A percentile compares a stretch with the other conserved stretches of the same genome.
phyloP scores from a whole-genome alignment of 2,797 vertebrate genomes.

The Potorous gilbertii region DNA sequence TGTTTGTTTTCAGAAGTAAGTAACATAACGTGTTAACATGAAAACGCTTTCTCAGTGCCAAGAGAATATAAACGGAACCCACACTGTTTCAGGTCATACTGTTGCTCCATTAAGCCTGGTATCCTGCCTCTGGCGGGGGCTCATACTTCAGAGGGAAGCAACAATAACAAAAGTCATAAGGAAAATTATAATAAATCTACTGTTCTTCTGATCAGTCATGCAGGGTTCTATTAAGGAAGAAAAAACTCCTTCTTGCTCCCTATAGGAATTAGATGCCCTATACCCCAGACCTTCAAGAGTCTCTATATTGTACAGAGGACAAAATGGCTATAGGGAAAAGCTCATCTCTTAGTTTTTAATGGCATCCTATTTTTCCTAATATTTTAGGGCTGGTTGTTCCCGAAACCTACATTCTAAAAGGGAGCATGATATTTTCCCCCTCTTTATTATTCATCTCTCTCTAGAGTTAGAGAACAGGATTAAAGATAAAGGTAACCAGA shows the following conservation, averaged over 20 bases:
- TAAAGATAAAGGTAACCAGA: neutral
- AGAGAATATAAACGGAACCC: neutral
- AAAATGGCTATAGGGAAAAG: neutral
- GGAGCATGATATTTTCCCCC: neutral
- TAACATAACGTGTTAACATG: constrained; percentile 18
- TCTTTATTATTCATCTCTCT: neutral
- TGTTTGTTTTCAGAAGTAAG: constrained; percentile 57
- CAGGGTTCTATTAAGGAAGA: neutral
- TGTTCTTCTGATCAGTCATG: neutral
- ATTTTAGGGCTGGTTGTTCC: neutral
- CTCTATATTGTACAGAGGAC: neutral
- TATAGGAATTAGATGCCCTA: neutral
- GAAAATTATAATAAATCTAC: constrained; percentile 43
- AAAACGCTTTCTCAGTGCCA: neutral
- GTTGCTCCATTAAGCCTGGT: constrained; percentile 25
- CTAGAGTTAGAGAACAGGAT: constrained; percentile 5
- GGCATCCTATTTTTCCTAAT: neutral
- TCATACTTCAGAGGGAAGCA: constrained; percentile 15
- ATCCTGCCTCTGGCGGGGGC: constrained; percentile 10
- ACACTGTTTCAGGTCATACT: neutral
- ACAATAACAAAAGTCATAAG: neutral
- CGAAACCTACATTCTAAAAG: constrained; percentile 26
- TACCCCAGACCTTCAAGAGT: neutral
- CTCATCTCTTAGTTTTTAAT: neutral
- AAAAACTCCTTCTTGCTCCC: neutral